These are phyloP conservation scores for Lepidonotus clava DNA, from an alignment of 2,888 invertebrate genomes.

Conservation along the genomic window DNA sequence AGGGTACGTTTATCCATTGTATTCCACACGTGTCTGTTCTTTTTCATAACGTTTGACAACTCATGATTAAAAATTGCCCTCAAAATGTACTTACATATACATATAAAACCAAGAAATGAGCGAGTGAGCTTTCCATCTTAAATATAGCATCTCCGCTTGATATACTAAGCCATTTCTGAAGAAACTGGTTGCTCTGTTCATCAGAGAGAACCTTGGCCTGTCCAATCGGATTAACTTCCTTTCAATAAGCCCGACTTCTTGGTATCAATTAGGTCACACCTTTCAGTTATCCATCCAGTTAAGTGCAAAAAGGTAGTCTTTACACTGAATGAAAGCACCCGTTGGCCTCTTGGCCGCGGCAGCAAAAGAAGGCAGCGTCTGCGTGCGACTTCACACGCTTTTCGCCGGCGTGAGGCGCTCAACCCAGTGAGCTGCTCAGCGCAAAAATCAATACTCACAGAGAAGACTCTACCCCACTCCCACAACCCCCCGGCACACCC, in stretches of 20 bases:
- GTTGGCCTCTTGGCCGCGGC: constrained; percentile 17
- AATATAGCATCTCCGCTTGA: no score
- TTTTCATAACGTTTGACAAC: no score
- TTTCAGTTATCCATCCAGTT: constrained; percentile 4
- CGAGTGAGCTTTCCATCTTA: no score
- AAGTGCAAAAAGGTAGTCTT: background rate
- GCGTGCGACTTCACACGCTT: background rate
- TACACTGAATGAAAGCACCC: background rate
- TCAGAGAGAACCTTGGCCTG: no score
- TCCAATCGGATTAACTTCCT: background rate
- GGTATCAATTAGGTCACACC: constrained; percentile 18
- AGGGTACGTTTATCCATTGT: no score
- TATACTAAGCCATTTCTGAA: no score
- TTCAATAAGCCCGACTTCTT: background rate
- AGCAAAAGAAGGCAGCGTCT: background rate
- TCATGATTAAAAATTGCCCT: no score
- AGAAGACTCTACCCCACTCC: background rate
- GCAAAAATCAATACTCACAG: background rate
- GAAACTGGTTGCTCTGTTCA: no score
- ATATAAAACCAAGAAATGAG: no score
- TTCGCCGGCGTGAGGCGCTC: background rate
- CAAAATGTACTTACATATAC: no score
- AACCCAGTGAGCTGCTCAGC: background rate
- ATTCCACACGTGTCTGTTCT: no score
- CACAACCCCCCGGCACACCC: background rate